Evolutionary conservation across 2,797 vertebrate genomes (phyloP).

Genomic region (Bradypus variegatus): DNA sequence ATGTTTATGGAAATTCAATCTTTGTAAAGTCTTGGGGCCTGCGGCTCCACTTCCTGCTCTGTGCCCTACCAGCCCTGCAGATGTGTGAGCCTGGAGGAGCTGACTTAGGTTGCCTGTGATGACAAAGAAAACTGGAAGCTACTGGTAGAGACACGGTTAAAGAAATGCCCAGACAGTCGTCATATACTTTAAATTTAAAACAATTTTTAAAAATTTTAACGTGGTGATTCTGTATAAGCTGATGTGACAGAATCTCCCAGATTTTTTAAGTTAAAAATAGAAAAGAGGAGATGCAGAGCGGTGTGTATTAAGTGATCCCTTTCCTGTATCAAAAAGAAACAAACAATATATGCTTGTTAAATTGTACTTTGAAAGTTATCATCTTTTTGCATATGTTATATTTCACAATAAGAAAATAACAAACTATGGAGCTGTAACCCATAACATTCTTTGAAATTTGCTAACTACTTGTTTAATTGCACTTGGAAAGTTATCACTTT

Average conservation of each 20-base stretch:
- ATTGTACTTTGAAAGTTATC: too few species aligned
- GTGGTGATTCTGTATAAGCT: not conserved
- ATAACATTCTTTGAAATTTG: too few species aligned
- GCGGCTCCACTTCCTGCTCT: too few species aligned
- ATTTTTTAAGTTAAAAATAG: not conserved
- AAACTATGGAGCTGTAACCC: too few species aligned
- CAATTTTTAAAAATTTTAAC: not conserved
- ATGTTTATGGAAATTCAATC: not conserved
- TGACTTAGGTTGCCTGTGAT: not conserved
- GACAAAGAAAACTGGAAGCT: not conserved
- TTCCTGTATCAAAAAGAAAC: not conserved
- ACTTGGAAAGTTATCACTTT: too few species aligned
- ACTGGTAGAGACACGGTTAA: not conserved
- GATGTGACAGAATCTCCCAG: not conserved
- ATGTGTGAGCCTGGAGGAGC: accelerated
- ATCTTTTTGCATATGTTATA: too few species aligned
- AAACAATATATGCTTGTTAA: too few species aligned
- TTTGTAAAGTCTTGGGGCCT: not conserved
- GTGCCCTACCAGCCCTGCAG: not conserved
- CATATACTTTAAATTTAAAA: not conserved
- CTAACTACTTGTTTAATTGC: too few species aligned
- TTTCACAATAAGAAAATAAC: too few species aligned
- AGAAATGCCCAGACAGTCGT: not conserved
- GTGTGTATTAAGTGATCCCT: not conserved
- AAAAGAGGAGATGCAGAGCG: not conserved